A percentile compares a stretch with the other conserved stretches of the same genome.
Conservation (phyloP, 2,113 vertebrate species). For the Thalassarche chlororhynchos region DNA sequence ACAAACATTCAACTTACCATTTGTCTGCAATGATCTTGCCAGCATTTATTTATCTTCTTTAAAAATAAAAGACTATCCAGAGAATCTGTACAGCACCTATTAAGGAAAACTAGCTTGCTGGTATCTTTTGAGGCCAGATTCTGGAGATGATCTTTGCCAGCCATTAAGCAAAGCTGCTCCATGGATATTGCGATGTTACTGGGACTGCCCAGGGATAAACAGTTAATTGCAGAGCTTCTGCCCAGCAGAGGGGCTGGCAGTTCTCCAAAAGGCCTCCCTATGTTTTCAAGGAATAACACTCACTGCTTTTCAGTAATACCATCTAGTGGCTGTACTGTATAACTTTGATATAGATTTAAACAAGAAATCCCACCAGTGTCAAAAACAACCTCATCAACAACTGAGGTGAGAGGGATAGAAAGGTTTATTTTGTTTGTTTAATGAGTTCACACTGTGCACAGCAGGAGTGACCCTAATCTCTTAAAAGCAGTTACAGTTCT, state of each 20-base stretch:
- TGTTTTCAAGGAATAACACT: constrained; percentile 21
- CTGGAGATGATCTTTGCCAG: neutral
- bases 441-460: neutral
- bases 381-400: neutral
- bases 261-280: neutral
- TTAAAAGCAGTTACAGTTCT: constrained; percentile 52
- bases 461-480: constrained; percentile 46
- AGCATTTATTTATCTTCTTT: constrained; percentile 85
- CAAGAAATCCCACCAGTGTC: neutral
- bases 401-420: neutral
- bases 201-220: neutral
- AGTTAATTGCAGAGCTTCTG: neutral
- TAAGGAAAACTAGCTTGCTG: constrained; percentile 70
- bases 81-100: constrained; percentile 76
- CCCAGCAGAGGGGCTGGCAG: constrained; percentile 3
- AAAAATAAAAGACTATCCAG: constrained; percentile 83
- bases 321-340: neutral
- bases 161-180: constrained; percentile 14
- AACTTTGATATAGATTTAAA: neutral
- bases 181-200: neutral
- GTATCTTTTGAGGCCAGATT: neutral
- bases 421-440: constrained; percentile 17
- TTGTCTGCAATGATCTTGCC: constrained; percentile 87
- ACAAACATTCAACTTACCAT: constrained; percentile 75
- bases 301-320: constrained; percentile 27